Conservation (phyloP, 2,797 vertebrate genomes). For the Falco concolor region DNA sequence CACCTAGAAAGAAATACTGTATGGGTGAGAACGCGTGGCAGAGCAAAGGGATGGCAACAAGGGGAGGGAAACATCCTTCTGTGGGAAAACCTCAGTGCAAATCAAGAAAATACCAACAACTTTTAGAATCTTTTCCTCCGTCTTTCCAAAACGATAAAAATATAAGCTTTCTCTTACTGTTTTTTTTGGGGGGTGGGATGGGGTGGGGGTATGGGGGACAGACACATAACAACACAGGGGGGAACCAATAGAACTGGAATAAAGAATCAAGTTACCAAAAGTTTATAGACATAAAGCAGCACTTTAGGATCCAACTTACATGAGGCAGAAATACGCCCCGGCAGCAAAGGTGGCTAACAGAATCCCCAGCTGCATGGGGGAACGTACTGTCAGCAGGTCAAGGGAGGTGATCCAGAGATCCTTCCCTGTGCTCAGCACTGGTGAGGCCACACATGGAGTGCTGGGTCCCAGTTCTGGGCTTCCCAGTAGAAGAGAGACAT, state of each 20-base stretch:
- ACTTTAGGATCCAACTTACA: not conserved
- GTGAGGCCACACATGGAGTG: not conserved
- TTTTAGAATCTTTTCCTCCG: not conserved
- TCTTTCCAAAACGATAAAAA: not conserved
- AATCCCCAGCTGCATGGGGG: not conserved
- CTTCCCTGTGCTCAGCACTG: not conserved
- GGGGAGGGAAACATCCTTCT: not conserved
- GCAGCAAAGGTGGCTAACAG: not conserved
- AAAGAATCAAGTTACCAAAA: not conserved
- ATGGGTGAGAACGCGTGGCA: not conserved
- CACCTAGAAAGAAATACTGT: not conserved
- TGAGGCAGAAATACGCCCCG: not conserved
- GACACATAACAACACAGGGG: not conserved
- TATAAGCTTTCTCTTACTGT: not conserved
- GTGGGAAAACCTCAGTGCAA: not conserved
- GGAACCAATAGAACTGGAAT: not conserved
- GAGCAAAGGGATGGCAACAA: not conserved
- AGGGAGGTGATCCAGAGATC: not conserved
- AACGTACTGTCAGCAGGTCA: not conserved
- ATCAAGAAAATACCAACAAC: not conserved
- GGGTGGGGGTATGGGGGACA: too few relatives aligned
- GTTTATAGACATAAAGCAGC: not conserved
- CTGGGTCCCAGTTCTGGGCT: not conserved
- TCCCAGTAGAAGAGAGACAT: not conserved
- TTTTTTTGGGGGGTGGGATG: not conserved